Percentiles rank a stretch among this genome's conserved stretches.
phyloP scores from a whole-genome alignment of 2,888 invertebrate genomes.

The Charanyca ferruginea region DNA sequence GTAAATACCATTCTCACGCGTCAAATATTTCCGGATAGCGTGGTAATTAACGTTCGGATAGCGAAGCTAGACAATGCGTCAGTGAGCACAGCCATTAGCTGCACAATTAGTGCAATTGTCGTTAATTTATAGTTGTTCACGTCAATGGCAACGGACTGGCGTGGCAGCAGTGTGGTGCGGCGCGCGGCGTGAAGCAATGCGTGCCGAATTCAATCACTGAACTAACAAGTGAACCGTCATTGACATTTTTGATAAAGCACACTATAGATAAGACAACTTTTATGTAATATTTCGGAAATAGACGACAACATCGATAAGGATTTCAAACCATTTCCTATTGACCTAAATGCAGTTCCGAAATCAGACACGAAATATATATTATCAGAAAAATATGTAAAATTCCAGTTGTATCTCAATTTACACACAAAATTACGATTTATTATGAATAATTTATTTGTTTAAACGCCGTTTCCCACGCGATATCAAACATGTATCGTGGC shows the following conservation, averaged over 20 bases:
- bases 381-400: constrained; percentile 41
- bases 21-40: constrained; percentile 80
- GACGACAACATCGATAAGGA: constrained; percentile 36
- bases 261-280: constrained; percentile 41
- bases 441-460: constrained; percentile 61
- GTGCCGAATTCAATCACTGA: constrained; percentile 50
- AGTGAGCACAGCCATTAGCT: constrained; percentile 84
- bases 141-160: constrained; percentile 70
- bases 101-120: constrained; percentile 90
- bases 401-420: constrained; percentile 40
- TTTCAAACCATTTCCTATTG: constrained; percentile 43
- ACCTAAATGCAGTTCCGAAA: constrained; percentile 32
- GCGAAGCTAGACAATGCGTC: constrained; percentile 86
- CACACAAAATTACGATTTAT: constrained; percentile 34
- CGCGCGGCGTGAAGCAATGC: constrained; percentile 27
- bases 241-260: constrained; percentile 46
- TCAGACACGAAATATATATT: constrained; percentile 6
- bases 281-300: constrained; percentile 38
- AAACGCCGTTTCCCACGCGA: constrained; percentile 63
- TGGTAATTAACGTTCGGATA: constrained; percentile 80
- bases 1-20: constrained; percentile 78
- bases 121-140: constrained; percentile 86
- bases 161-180: constrained; percentile 15
- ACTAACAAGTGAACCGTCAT: constrained; percentile 41
- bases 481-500: constrained; percentile 55